Conservation (phyloP, 2,888 invertebrate genomes). For the Eulithis prunata region DNA sequence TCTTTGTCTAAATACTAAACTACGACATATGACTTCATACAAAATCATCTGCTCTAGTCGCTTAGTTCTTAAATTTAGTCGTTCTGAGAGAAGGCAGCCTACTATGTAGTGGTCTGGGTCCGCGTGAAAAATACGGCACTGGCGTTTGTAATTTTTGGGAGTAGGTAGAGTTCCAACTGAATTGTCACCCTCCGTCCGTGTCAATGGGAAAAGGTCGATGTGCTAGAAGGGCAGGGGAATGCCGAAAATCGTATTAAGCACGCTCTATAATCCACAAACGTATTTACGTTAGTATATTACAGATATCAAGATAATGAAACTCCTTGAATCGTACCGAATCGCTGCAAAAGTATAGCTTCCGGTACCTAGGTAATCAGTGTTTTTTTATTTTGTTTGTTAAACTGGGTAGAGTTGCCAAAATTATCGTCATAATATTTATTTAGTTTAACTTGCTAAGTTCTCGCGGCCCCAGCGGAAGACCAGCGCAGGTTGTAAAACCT, state of each 20-base stretch:
- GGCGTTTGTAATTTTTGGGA: constrained; percentile 23
- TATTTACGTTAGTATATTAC: not conserved
- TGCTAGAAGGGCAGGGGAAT: constrained; percentile 46
- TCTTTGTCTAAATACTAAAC: too few relatives aligned
- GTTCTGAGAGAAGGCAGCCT: too few relatives aligned
- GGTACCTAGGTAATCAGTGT: not conserved
- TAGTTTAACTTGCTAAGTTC: too few relatives aligned
- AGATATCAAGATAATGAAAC: not conserved
- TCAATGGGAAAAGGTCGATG: constrained; percentile 60
- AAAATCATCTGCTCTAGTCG: too few relatives aligned
- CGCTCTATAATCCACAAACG: constrained; percentile 12
- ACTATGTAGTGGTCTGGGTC: not conserved
- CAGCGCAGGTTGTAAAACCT: too few relatives aligned
- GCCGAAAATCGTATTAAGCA: constrained; percentile 36
- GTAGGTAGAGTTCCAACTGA: constrained; percentile 42
- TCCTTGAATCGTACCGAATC: not conserved
- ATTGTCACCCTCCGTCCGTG: constrained; percentile 48
- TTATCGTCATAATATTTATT: too few relatives aligned
- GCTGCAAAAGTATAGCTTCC: not conserved
- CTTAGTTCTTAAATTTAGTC: too few relatives aligned
- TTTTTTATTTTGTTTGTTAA: not conserved
- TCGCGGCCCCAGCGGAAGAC: too few relatives aligned
- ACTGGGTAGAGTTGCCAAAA: too few relatives aligned
- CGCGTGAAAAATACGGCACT: not conserved
- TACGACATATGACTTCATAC: too few relatives aligned